phyloP scores from a whole-genome alignment of 1,140 invertebrate genomes.

The Pachypeltis micranthus region DNA sequence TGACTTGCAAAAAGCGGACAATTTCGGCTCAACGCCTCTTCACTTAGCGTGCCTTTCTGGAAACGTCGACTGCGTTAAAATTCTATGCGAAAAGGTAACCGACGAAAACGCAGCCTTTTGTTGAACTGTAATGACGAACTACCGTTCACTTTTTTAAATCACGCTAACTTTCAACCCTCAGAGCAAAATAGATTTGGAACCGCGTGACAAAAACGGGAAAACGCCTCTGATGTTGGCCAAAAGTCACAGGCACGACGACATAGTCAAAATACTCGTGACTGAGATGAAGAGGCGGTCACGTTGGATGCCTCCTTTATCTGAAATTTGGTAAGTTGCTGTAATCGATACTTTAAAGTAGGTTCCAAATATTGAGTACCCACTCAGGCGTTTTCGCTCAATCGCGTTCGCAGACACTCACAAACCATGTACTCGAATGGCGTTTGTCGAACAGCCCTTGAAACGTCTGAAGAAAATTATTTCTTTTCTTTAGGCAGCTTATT shows the following conservation, averaged over 20 bases:
- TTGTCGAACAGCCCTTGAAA: too few species aligned
- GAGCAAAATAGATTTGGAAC: constrained; percentile 72
- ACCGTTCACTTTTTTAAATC: too few species aligned
- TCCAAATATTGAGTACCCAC: neutral
- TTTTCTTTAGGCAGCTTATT: too few species aligned
- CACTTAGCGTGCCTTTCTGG: constrained; percentile 85
- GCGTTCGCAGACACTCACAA: too few species aligned
- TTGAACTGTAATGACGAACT: too few species aligned
- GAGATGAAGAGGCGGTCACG: constrained; percentile 67
- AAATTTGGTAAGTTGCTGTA: constrained; percentile 52
- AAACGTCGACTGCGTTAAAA: constrained; percentile 63
- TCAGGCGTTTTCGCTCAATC: too few species aligned
- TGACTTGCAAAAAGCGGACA: constrained; percentile 76
- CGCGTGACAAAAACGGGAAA: constrained; percentile 81
- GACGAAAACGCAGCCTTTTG: neutral
- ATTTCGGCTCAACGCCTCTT: constrained; percentile 84
- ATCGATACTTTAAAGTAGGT: neutral
- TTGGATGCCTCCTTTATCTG: constrained; percentile 73
- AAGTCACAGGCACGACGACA: constrained; percentile 71
- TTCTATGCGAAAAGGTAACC: constrained; percentile 72
- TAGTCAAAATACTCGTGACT: constrained; percentile 64
- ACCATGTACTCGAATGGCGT: too few species aligned
- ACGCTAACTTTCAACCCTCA: too few species aligned
- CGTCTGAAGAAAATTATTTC: too few species aligned
- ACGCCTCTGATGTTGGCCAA: constrained; percentile 77